Evolutionary conservation across 1,140 invertebrate genomes (phyloP).

Genomic region (Drosophila pandora): DNA sequence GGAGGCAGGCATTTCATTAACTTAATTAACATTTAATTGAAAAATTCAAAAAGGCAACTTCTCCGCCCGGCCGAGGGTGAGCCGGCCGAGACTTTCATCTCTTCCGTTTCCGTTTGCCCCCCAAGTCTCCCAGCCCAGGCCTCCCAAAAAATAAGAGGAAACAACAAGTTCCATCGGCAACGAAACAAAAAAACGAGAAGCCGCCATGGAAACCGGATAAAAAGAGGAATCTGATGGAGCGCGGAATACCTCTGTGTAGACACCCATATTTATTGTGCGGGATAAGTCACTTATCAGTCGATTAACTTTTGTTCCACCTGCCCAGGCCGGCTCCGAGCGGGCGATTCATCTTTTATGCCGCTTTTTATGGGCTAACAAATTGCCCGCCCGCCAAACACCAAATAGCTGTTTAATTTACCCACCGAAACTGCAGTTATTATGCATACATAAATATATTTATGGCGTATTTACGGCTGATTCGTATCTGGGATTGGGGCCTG

Average conservation of each 20-base stretch:
- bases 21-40: constrained; percentile 73
- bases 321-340: neutral
- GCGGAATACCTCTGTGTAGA: neutral
- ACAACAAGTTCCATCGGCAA: constrained; percentile 17
- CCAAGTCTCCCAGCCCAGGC: too few species aligned
- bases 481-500: neutral
- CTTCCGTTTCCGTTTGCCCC: constrained; percentile 6
- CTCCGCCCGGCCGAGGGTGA: neutral
- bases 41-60: constrained; percentile 41
- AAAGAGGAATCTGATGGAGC: neutral
- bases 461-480: constrained; percentile 9
- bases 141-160: constrained; percentile 13
- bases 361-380: constrained; percentile 19
- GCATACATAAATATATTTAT: constrained; percentile 25
- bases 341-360: constrained; percentile 24
- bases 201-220: neutral
- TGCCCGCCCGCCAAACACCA: constrained; percentile 4
- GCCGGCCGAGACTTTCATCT: constrained; percentile 40
- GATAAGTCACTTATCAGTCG: constrained; percentile 34
- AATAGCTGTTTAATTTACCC: constrained; percentile 22
- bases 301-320: constrained; percentile 23
- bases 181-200: constrained; percentile 16
- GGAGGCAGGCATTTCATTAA: constrained; percentile 63
- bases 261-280: constrained; percentile 1
- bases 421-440: constrained; percentile 25